Conservation (phyloP, 2,113 vertebrate species). For the Neotoma lepida region DNA sequence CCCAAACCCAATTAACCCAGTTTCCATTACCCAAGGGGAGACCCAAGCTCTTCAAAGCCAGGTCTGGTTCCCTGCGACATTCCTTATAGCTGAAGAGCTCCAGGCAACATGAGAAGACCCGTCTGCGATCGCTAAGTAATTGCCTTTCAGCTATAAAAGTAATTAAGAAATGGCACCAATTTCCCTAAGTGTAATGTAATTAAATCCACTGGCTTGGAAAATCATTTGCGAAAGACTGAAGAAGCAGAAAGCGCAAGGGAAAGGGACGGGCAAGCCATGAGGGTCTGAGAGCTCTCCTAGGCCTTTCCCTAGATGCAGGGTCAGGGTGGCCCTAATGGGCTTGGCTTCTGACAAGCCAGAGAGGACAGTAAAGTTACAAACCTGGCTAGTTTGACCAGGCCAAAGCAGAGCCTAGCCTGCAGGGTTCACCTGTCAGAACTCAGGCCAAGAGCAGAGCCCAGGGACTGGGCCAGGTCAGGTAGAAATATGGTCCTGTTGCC, state of each 20-base stretch:
- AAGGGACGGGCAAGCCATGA: neutral
- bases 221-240: slow-evolving; percentile 49
- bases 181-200: slow-evolving; percentile 77
- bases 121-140: slow-evolving; percentile 75
- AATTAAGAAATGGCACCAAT: slow-evolving; percentile 80
- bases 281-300: neutral
- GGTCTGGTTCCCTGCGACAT: neutral
- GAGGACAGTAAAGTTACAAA: rapidly evolving
- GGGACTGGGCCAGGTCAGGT: rapidly evolving
- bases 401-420: neutral
- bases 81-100: slow-evolving; percentile 6
- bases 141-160: slow-evolving; percentile 77
- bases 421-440: neutral
- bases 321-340: neutral
- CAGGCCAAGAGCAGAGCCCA: neutral
- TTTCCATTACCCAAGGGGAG: neutral
- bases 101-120: slow-evolving; percentile 63
- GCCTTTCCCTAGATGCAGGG: neutral
- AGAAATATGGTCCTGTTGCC: neutral
- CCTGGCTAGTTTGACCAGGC: neutral
- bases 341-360: neutral
- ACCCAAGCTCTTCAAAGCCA: slow-evolving; percentile 15
- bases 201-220: slow-evolving; percentile 78
- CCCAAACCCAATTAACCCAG: neutral
- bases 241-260: neutral